Conservation (phyloP, 1,140 invertebrate species). For the Penaeus chinensis region DNA sequence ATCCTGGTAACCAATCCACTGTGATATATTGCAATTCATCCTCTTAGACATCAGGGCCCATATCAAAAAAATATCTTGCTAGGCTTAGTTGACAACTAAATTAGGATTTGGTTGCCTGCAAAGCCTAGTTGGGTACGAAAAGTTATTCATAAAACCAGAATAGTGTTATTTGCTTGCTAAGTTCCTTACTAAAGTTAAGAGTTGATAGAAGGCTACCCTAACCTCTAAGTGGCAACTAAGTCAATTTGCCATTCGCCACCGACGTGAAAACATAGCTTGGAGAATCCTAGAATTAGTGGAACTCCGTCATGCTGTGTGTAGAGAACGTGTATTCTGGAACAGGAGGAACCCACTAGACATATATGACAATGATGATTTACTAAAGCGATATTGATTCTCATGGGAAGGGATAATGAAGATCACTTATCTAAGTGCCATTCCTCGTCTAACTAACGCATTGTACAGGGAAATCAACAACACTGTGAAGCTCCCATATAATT, state of each 20-base stretch:
- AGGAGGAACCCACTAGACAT: neutral
- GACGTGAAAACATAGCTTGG: neutral
- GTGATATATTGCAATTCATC: no score
- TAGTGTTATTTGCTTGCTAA: neutral
- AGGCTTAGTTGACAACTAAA: conserved; percentile 9
- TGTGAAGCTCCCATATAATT: neutral
- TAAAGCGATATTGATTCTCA: neutral
- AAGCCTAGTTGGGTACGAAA: neutral
- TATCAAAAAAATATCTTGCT: neutral
- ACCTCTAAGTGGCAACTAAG: neutral
- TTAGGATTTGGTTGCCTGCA: neutral
- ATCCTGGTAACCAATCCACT: no score
- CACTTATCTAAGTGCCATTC: neutral
- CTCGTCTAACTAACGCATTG: neutral
- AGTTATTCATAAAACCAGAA: neutral
- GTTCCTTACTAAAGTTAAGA: neutral
- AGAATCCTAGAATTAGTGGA: conserved; percentile 9
- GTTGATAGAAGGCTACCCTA: neutral
- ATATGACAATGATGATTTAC: neutral
- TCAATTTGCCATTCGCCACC: neutral
- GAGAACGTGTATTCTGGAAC: neutral
- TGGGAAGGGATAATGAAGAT: conserved; percentile 3
- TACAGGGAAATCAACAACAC: neutral
- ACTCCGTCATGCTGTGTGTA: neutral
- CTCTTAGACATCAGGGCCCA: neutral